Conservation (phyloP, 1,140 invertebrate species). For the Cyrtorhinus lividipennis region DNA sequence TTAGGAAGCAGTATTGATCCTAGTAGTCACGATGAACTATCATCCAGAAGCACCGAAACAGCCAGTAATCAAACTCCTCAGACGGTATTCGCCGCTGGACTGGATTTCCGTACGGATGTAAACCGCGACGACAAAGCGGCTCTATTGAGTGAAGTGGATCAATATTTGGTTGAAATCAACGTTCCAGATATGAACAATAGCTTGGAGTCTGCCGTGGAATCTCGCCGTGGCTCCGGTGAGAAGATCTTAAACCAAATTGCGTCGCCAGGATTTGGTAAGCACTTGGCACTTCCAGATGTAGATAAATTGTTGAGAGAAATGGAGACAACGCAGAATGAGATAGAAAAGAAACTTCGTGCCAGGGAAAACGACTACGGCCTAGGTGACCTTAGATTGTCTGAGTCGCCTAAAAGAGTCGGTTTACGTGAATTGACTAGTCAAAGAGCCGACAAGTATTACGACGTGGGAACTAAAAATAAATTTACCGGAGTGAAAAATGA, state of each 20-base stretch:
- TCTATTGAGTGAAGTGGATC: conserved; percentile 13
- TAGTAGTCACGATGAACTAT: not conserved
- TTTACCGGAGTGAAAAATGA: not conserved
- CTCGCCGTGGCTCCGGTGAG: not conserved
- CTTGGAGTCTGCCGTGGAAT: not conserved
- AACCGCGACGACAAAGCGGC: not conserved
- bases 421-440: not conserved
- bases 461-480: not conserved
- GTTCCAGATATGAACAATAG: conserved; percentile 4
- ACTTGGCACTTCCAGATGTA: conserved; percentile 33
- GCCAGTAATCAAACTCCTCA: not conserved
- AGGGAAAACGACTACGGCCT: conserved; percentile 13
- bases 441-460: not conserved
- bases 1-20: not conserved
- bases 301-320: conserved; percentile 33
- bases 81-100: not conserved
- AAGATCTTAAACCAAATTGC: not conserved
- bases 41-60: not conserved
- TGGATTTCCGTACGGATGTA: not conserved
- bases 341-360: conserved; percentile 23
- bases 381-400: not conserved
- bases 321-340: conserved; percentile 31
- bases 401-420: not conserved
- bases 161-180: conserved; percentile 2
- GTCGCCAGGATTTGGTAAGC: conserved; percentile 19